Evolutionary conservation across 2,888 invertebrate genomes (phyloP), one percentile per base, ranked within the genome.

Genomic region (Epistrophella euchroma): DNA sequence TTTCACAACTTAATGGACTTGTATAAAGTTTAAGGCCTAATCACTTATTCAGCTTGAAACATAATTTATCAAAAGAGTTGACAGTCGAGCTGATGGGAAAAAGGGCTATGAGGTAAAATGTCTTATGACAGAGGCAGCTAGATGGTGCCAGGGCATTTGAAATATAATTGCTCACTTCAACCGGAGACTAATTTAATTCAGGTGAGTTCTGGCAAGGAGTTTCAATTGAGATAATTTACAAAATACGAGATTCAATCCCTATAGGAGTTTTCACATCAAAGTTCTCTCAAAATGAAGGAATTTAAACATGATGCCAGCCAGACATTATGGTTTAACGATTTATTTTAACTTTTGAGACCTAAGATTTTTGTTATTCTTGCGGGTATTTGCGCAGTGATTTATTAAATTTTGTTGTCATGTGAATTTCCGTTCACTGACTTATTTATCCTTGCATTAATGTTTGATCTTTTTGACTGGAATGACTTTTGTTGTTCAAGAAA

Each of bases 21-120:
- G 68, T 56, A 52, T 45, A 68, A 58, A 68, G 73, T 68, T 80
- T 43, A 74, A 74, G 79, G 73, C 66, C 68, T 80, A 80, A 66
- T 79, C 73, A 66, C 79, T 79, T 79, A 79, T 79, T 79, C 79
- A 60, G 52, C 40, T 68, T 58, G 66, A 68, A 58, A 50, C 58
- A 50, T 68, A 58, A 68, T 80, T 80, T 80, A 68, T 80, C 79
- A 74, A 73, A 73, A 32, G 68, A 60, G 47, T 43, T 68, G 73
- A 66, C 73, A 78, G 60, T 37, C 19, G 2, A 13, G 58, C 22
- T 22, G 22, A 19, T 22, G 7, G 2, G 50, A 7, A 32, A 32
- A 9, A 9, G 22, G 22, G 50, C 5, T 6, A 32, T 28, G 13
- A 55, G 19, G 17, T 45, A 45, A 17, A 32, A 28, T 64, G 28